These are phyloP conservation scores for Calypte anna DNA, from an alignment of 2,113 vertebrate species.

Conservation along the genomic window DNA sequence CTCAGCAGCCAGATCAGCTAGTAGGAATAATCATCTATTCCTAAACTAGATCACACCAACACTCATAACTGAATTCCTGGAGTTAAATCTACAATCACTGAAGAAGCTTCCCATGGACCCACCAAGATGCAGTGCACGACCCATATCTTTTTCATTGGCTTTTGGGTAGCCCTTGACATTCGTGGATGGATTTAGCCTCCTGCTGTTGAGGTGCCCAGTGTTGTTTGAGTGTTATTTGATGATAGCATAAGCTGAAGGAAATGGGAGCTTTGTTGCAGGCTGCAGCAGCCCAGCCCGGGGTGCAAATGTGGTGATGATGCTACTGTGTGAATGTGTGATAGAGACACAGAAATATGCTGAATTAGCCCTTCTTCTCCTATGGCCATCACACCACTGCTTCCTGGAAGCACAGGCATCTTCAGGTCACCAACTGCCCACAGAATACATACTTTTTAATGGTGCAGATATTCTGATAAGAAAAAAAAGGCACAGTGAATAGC, in stretches of 20 bases:
- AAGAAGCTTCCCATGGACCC: background rate
- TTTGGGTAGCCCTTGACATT: background rate
- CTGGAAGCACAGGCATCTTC: background rate
- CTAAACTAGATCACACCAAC: background rate
- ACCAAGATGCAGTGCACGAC: background rate
- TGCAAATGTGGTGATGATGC: background rate
- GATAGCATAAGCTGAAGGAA: background rate
- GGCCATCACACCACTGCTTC: background rate
- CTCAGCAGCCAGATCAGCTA: background rate
- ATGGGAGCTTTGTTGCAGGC: background rate
- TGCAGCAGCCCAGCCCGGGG: background rate
- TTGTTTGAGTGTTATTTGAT: background rate
- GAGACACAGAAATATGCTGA: background rate
- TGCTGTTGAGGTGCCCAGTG: background rate
- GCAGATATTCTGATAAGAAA: background rate
- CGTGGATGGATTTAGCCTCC: background rate
- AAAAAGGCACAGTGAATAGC: background rate
- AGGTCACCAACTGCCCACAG: background rate
- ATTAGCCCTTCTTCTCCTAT: background rate
- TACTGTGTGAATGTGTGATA: background rate
- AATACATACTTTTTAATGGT: background rate
- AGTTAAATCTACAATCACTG: background rate
- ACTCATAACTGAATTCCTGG: background rate
- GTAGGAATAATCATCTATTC: background rate
- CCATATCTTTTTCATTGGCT: background rate